Conservation (phyloP, 2,888 invertebrate species). For the Hydrotaea cyrtoneurina region DNA sequence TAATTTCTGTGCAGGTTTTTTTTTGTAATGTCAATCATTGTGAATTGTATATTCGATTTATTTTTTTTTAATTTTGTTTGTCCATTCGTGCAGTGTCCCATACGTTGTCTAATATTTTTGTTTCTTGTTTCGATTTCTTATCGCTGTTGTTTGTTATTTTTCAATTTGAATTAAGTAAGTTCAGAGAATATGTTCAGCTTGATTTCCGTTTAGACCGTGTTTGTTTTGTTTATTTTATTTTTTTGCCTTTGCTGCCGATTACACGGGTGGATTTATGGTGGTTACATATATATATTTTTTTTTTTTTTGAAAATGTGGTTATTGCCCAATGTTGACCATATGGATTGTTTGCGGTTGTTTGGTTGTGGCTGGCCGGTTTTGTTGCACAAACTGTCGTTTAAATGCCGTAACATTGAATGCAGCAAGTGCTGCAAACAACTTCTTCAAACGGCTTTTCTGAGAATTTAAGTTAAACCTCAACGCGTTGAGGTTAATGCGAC, state of each 20-base stretch:
- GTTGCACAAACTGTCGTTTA: not conserved
- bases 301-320: constrained; percentile 38
- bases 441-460: not conserved
- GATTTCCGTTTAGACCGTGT: constrained; percentile 44
- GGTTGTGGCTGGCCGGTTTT: not conserved
- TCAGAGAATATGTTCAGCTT: constrained; percentile 36
- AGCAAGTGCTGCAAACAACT: not conserved
- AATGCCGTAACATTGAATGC: constrained; percentile 17
- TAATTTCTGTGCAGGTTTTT: too few species aligned
- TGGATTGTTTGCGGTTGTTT: not conserved
- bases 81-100: not conserved
- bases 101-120: not conserved
- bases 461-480: not conserved
- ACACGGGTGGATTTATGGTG: not conserved
- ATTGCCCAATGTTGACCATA: constrained; percentile 37
- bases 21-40: too few species aligned
- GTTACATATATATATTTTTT: not conserved
- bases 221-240: not conserved
- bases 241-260: not conserved
- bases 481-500: not conserved
- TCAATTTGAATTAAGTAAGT: constrained; percentile 38
- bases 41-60: too few species aligned
- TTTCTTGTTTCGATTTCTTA: not conserved
- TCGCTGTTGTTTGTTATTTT: not conserved
- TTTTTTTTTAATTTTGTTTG: too few species aligned